These are phyloP conservation scores for Protophormia terraenovae DNA, from an alignment of 2,888 invertebrate genomes.

Conservation along the genomic window DNA sequence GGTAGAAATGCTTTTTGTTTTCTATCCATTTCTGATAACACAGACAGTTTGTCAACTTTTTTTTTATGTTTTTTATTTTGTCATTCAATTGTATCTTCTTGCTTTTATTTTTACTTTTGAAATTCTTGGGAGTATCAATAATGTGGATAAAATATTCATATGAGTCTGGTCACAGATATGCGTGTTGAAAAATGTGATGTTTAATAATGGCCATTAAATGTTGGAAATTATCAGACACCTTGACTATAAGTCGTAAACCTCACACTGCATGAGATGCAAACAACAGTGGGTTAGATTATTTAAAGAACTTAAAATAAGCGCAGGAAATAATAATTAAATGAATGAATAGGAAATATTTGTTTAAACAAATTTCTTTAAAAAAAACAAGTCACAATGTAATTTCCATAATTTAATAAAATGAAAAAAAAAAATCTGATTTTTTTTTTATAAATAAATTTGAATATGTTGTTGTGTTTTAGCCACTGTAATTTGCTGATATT, in stretches of 20 bases:
- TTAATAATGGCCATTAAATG: slow-evolving; percentile 80
- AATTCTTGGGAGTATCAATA: slow-evolving; percentile 61
- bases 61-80: neutral
- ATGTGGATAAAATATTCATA: slow-evolving; percentile 57
- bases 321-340: neutral
- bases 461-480: too few species aligned
- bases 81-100: slow-evolving; percentile 24
- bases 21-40: slow-evolving; percentile 22
- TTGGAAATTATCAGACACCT: slow-evolving; percentile 78
- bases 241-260: slow-evolving; percentile 75
- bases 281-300: slow-evolving; percentile 48
- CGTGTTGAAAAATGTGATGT: slow-evolving; percentile 80
- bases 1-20: slow-evolving; percentile 11
- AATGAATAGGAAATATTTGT: neutral
- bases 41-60: slow-evolving; percentile 64
- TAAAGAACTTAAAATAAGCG: neutral
- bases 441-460: too few species aligned
- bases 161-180: slow-evolving; percentile 65
- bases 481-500: too few species aligned
- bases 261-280: slow-evolving; percentile 72
- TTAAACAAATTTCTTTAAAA: too few species aligned
- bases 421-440: too few species aligned
- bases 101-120: slow-evolving; percentile 4
- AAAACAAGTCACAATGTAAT: too few species aligned
- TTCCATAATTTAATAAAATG: too few species aligned